phyloP scores from a whole-genome alignment of 2,797 vertebrate species.

The Halcyon badia region DNA sequence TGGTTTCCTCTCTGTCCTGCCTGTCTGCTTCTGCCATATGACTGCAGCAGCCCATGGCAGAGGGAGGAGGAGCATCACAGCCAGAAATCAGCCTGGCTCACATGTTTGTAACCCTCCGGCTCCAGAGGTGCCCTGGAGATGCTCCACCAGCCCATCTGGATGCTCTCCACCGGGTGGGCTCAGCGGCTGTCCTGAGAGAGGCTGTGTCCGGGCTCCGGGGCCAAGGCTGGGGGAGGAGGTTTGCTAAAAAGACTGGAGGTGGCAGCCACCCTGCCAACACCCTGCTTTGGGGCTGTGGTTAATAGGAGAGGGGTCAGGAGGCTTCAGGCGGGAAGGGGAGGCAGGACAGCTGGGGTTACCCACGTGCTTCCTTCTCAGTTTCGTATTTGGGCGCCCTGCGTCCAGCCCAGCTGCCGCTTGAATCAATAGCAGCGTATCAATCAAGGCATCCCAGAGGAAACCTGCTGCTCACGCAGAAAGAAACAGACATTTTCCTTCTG shows the following conservation, averaged over 20 bases:
- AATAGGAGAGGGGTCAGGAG: neutral
- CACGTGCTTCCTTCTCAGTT: neutral
- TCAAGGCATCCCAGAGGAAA: conserved; percentile 28
- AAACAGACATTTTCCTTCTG: conserved; percentile 20
- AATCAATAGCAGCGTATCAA: conserved; percentile 9
- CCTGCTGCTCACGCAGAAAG: neutral
- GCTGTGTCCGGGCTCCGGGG: rapidly evolving
- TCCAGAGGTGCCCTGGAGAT: neutral
- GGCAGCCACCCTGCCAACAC: neutral
- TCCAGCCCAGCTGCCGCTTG: conserved; percentile 22
- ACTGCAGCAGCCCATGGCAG: neutral
- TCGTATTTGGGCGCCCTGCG: rapidly evolving
- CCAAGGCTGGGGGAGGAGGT: neutral
- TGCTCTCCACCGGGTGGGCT: rapidly evolving
- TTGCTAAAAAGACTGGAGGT: neutral
- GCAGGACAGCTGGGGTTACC: neutral
- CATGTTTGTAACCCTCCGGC: neutral
- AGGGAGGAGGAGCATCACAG: neutral
- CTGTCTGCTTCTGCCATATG: neutral
- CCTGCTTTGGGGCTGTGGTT: neutral
- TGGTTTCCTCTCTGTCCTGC: neutral
- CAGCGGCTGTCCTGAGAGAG: rapidly evolving
- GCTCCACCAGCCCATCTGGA: neutral
- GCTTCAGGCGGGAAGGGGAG: neutral
- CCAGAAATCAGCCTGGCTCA: neutral